Evolutionary conservation across 2,113 vertebrate genomes (phyloP).

Genomic region (Haemorhous mexicanus): DNA sequence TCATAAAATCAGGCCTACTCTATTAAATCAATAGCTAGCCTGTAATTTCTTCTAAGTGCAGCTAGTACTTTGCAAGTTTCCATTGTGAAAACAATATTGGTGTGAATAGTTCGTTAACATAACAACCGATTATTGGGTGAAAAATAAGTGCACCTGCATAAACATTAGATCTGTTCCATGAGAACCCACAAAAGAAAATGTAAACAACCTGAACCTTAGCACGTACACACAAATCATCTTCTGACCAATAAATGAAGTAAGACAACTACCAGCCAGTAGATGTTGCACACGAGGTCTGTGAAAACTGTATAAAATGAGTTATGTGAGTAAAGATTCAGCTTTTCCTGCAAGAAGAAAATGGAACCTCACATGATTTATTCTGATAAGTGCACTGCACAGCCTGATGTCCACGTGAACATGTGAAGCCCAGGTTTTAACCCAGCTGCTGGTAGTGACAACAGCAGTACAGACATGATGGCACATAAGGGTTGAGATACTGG

Average conservation of each 20-base stretch:
- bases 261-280: not conserved
- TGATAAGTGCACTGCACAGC: not conserved
- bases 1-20: not conserved
- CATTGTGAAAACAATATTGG: not conserved
- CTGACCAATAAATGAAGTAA: not conserved
- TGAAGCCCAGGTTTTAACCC: not conserved
- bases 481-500: not conserved
- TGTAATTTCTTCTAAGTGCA: not conserved
- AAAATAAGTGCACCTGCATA: not conserved
- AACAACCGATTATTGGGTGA: not conserved
- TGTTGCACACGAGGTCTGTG: not conserved
- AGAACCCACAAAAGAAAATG: not conserved
- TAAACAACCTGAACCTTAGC: not conserved
- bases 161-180: not conserved
- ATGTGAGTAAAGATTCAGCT: not conserved
- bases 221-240: not conserved
- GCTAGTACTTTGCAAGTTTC: not conserved
- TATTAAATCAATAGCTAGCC: not conserved
- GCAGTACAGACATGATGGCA: not conserved
- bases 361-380: not conserved
- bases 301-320: not conserved
- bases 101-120: not conserved
- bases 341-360: not conserved
- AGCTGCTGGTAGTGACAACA: not conserved
- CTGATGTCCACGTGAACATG: rapidly evolving